A percentile compares a stretch with the other conserved stretches of the same genome.
phyloP scores from a whole-genome alignment of 2,888 invertebrate genomes.

The Chrysomela aeneicollis region DNA sequence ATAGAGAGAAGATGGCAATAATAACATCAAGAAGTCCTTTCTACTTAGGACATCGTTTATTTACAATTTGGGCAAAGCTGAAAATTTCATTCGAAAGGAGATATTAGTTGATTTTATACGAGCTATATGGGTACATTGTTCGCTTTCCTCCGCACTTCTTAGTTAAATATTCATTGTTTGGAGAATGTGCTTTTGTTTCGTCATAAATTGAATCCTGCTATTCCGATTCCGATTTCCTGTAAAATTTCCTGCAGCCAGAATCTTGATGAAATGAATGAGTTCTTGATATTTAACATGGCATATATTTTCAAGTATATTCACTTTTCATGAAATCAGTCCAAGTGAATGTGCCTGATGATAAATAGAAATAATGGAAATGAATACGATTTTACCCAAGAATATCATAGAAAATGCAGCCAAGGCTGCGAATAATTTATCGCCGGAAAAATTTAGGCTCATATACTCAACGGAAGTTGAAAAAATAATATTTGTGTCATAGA shows the following conservation, averaged over 20 bases:
- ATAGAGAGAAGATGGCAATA: conserved; percentile 10
- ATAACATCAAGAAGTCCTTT: conserved; percentile 18
- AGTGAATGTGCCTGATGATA: no score
- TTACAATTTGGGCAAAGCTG: conserved; percentile 16
- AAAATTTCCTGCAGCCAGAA: neutral
- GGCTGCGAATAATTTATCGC: no score
- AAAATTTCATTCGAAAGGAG: conserved; percentile 16
- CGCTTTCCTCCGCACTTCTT: conserved; percentile 6
- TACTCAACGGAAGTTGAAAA: no score
- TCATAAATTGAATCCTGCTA: conserved; percentile 6
- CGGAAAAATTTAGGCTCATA: no score
- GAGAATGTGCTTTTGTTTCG: conserved; percentile 8
- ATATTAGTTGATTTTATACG: conserved; percentile 9
- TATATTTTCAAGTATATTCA: no score
- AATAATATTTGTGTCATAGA: no score
- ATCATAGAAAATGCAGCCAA: no score
- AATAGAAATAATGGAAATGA: no score
- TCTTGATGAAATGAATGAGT: neutral
- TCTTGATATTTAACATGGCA: no score
- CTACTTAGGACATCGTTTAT: conserved; percentile 11
- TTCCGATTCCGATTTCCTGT: neutral
- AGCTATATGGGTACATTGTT: conserved; percentile 7
- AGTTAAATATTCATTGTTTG: conserved; percentile 13
- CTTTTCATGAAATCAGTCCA: no score
- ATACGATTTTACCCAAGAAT: no score